Base-by-base conservation (phyloP, 2,113 vertebrate genomes). In the Bujurquina vittata region DNA sequence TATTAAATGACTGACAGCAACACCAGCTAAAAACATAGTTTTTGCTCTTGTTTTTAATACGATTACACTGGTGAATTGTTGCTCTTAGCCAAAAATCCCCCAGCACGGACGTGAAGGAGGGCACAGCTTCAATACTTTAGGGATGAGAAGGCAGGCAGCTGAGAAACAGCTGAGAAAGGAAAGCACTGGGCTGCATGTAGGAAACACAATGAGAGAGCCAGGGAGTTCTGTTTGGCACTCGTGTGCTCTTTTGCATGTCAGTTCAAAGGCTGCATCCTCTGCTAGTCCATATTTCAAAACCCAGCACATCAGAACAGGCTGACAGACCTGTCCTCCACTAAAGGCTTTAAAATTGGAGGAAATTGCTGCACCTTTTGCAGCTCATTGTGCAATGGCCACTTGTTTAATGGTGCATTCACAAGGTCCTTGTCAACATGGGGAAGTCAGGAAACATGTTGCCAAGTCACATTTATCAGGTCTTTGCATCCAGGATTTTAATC, bases 131-230 rank as follows among this genome's bases (percentile, higher is more conserved):
- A 55, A 78, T 77, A 56, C 80, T 63, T 78, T 52, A 73, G 72
- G 67, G 84, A 88, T 87, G 89, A 88, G 84, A 82, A 87, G 77
- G 73, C 63, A 83, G 72, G 58, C 77, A 91, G 91, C 91, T 89
- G 23, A 90, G 81, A 65, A 31, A 78, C 76, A 61, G 69, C 80
- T 57, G 74, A 89, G 83, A 67, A 60, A 75, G 79, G 69, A 79
- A 73, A 87, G 84, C 49, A 26, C 17, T 49, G 35, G 54, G 60
- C 79, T 75, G 52, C 59, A 49, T 77, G 82, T 60, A 33, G 86
- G 26, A 73, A 80, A 84, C 78, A 78, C 79, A 80, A 52, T 54
- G 29, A 40, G 84, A 84, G 43, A 79, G 74, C 77, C 11, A 3
- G 85, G 35, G 77, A 83, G 40, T 73, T 80, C 61, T 14, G 7